A percentile compares a stretch with the other conserved stretches of the same genome.
Conservation (phyloP, 2,797 vertebrate species). For the Myotis pilosus region DNA sequence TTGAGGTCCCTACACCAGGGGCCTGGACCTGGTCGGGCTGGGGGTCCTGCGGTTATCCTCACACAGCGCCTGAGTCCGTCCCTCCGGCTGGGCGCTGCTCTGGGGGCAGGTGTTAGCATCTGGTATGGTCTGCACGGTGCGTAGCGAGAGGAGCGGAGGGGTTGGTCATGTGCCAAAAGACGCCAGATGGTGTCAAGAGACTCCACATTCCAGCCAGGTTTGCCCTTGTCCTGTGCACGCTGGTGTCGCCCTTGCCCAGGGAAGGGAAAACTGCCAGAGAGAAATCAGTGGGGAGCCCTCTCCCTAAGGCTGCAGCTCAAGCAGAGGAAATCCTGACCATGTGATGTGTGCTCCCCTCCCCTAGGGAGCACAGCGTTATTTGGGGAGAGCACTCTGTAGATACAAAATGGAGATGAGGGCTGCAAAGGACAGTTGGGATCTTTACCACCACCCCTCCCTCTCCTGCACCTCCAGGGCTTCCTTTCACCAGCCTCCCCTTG, state of each 20-base stretch:
- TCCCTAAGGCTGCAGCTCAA: neutral
- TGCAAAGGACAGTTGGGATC: neutral
- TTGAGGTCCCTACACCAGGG: neutral
- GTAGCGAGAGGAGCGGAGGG: fast-evolving
- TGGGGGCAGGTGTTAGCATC: fast-evolving
- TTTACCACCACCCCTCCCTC: too few species aligned
- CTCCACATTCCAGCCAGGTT: neutral
- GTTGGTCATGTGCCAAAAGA: neutral
- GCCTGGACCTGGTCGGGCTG: neutral
- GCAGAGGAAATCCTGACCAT: neutral
- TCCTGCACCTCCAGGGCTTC: too few species aligned
- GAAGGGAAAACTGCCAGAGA: neutral
- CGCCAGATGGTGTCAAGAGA: neutral
- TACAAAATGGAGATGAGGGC: neutral
- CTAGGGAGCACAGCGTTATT: fast-evolving
- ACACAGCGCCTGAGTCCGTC: fast-evolving
- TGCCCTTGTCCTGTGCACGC: neutral
- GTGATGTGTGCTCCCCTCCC: too few species aligned
- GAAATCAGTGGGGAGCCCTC: too few species aligned
- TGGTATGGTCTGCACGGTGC: fast-evolving
- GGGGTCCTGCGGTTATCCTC: fast-evolving
- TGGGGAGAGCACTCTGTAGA: neutral
- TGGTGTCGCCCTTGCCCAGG: fast-evolving
- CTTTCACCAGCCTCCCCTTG: neutral
- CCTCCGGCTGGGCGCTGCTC: fast-evolving